A percentile compares a stretch with the other conserved stretches of the same genome.
phyloP scores from a whole-genome alignment of 2,888 invertebrate species.

The Phaedon cochleariae region DNA sequence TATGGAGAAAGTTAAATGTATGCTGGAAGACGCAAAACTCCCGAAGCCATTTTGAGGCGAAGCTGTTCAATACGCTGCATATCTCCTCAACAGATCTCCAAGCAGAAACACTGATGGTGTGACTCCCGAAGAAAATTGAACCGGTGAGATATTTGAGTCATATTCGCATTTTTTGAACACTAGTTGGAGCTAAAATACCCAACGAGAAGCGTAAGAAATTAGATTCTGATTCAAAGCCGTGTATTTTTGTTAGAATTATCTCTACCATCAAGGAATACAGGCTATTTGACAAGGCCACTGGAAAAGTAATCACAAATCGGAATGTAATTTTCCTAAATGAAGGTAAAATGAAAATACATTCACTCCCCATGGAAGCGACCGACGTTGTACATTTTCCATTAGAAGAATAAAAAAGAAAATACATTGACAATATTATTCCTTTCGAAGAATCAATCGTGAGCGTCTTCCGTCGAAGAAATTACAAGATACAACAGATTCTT shows the following conservation, averaged over 20 bases:
- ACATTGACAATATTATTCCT: too few relatives aligned
- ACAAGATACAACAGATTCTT: too few relatives aligned
- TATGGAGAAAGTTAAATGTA: conserved; percentile 24
- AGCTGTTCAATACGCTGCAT: conserved; percentile 44
- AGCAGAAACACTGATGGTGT: conserved; percentile 22
- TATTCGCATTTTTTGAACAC: conserved; percentile 47
- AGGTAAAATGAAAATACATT: too few relatives aligned
- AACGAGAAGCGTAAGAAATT: conserved; percentile 50
- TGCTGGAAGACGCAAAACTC: conserved; percentile 22
- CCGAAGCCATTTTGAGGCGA: conserved; percentile 45
- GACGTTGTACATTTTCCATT: neutral
- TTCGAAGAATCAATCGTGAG: too few relatives aligned
- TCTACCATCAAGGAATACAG: too few relatives aligned
- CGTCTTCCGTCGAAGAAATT: too few relatives aligned
- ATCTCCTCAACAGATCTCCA: conserved; percentile 40
- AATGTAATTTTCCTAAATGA: too few relatives aligned
- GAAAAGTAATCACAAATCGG: too few relatives aligned
- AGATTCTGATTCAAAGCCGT: conserved; percentile 44
- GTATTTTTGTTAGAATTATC: conserved; percentile 45
- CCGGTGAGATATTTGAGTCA: conserved; percentile 48
- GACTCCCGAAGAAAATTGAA: conserved; percentile 52
- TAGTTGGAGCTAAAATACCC: conserved; percentile 47
- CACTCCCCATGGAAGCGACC: too few relatives aligned
- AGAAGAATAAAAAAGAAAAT: too few relatives aligned
- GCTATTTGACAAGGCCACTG: too few relatives aligned